Evolutionary conservation across 1,140 invertebrate genomes (phyloP).

Genomic region (Leptinotarsa defecta): DNA sequence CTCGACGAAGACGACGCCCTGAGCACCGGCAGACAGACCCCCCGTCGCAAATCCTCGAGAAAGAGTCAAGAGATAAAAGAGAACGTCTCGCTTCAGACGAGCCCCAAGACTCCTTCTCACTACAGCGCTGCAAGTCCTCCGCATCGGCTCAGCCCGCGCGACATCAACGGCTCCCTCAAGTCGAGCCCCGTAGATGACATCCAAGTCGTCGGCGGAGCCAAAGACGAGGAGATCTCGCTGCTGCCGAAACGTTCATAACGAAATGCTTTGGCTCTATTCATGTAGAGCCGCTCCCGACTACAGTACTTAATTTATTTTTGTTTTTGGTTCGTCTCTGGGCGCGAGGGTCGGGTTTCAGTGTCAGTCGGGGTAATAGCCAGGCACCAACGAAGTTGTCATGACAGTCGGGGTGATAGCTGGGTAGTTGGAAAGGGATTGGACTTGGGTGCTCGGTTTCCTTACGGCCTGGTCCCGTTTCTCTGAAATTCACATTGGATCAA

Average conservation of each 20-base stretch:
- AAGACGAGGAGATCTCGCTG: conserved; percentile 48
- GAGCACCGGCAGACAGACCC: conserved; percentile 40
- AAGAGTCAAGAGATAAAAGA: conserved; percentile 34
- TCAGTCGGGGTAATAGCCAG: too few relatives aligned
- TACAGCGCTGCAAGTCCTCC: conserved; percentile 46
- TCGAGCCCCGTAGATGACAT: conserved; percentile 44
- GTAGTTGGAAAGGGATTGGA: neutral
- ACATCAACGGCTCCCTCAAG: conserved; percentile 48
- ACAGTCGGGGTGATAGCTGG: too few relatives aligned
- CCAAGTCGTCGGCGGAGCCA: conserved; percentile 29
- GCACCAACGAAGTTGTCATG: neutral
- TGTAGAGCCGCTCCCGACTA: conserved; percentile 9
- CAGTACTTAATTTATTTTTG: conserved; percentile 23
- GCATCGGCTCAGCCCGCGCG: conserved; percentile 40
- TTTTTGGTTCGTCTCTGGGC: conserved; percentile 7
- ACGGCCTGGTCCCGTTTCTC: too few relatives aligned
- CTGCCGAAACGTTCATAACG: conserved; percentile 54
- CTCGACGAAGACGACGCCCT: conserved; percentile 45
- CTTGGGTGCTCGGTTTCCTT: too few relatives aligned
- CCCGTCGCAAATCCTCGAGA: conserved; percentile 45
- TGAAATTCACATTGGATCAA: too few relatives aligned
- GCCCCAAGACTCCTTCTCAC: conserved; percentile 43
- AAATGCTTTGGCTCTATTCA: conserved; percentile 31
- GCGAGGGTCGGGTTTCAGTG: neutral
- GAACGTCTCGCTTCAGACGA: conserved; percentile 32